phyloP scores from a whole-genome alignment of 1,140 invertebrate species.

The Rhopalosiphum maidis region DNA sequence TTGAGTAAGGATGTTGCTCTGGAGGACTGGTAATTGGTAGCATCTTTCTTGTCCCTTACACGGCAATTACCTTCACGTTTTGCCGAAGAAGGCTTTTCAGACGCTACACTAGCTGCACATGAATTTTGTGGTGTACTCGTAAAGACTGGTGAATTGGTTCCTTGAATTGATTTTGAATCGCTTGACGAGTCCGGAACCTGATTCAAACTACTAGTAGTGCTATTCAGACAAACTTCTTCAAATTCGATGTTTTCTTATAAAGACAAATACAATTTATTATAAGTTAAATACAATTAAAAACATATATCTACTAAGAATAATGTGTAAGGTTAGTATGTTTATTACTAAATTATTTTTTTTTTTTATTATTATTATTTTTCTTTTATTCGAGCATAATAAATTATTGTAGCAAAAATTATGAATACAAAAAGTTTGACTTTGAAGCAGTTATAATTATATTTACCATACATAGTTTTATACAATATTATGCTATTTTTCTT shows the following conservation, averaged over 20 bases:
- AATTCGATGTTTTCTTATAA: constrained; percentile 67
- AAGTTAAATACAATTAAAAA: neutral
- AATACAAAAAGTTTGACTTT: neutral
- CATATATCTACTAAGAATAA: neutral
- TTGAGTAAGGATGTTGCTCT: constrained; percentile 92
- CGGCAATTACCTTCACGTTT: constrained; percentile 69
- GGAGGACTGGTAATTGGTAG: constrained; percentile 77
- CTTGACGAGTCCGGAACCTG: constrained; percentile 37
- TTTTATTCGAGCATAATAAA: neutral
- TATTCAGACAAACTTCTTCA: constrained; percentile 65
- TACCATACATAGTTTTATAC: neutral
- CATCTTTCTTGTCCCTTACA: constrained; percentile 61
- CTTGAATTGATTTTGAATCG: constrained; percentile 49
- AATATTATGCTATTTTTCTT: no score
- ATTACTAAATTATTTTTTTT: neutral
- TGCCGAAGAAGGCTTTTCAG: constrained; percentile 60
- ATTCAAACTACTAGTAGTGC: constrained; percentile 28
- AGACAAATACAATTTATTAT: neutral
- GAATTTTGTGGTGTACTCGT: neutral
- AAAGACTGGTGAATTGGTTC: constrained; percentile 39
- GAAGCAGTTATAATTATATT: neutral
- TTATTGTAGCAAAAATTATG: neutral
- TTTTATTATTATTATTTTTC: no score
- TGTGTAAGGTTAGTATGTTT: neutral
- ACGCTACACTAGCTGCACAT: constrained; percentile 21